Conservation (phyloP, 2,113 vertebrate species). For the Miniopterus natalensis region DNA sequence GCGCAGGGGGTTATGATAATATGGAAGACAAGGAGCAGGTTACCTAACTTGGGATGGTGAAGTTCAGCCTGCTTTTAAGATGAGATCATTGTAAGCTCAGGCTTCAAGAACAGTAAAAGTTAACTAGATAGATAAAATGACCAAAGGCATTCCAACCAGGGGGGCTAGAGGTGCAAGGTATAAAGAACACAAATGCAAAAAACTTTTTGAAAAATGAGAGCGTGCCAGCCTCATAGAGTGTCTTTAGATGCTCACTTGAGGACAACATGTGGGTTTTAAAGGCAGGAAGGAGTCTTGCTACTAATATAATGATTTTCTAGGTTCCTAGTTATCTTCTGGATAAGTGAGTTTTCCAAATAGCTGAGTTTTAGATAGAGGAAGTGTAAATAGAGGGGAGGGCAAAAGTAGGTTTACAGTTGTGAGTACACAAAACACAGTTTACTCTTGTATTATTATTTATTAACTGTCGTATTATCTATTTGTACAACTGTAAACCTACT, state of each 20-base stretch:
- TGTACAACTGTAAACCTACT: neutral
- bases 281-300: neutral
- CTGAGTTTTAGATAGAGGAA: constrained; percentile 22
- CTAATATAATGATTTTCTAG: constrained; percentile 29
- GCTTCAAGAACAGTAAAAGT: constrained; percentile 9
- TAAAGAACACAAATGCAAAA: neutral
- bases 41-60: constrained; percentile 22
- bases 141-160: constrained; percentile 4
- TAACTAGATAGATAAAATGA: constrained; percentile 52
- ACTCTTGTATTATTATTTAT: neutral
- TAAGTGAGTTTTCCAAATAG: constrained; percentile 53
- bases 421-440: neutral
- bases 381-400: neutral
- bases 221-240: neutral
- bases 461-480: neutral
- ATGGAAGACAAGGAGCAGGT: constrained; percentile 24
- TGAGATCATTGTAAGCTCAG: neutral
- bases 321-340: constrained; percentile 47
- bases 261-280: constrained; percentile 23
- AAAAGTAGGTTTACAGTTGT: neutral
- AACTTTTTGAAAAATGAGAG: constrained; percentile 27
- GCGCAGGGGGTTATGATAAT: neutral
- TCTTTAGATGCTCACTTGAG: neutral
- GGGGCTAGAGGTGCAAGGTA: neutral
- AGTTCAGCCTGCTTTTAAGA: neutral